Evolutionary conservation across 2,113 vertebrate species (phyloP).

Genomic region (Neolamprologus toae): DNA sequence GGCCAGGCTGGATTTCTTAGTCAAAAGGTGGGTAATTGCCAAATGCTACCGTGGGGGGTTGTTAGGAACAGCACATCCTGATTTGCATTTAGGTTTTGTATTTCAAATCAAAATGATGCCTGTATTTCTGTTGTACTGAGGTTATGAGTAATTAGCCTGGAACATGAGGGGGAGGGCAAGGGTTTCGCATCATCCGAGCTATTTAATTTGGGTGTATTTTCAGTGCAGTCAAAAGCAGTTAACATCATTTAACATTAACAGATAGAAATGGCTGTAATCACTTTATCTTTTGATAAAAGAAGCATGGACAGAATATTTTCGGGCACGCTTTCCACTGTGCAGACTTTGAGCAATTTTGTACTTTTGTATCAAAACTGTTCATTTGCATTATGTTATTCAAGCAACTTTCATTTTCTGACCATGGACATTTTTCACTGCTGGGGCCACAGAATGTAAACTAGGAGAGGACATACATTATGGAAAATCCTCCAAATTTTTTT

Average conservation of each 20-base stretch:
- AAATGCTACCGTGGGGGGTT: not conserved
- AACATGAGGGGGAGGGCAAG: constrained; percentile 16
- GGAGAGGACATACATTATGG: not conserved
- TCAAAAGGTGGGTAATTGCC: not conserved
- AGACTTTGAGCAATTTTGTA: not conserved
- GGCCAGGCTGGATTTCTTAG: not conserved
- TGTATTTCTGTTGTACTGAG: not conserved
- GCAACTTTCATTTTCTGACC: not conserved
- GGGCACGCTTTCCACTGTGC: not conserved
- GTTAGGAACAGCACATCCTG: not conserved
- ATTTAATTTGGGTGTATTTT: constrained; percentile 22
- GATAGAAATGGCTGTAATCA: not conserved
- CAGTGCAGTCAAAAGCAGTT: not conserved
- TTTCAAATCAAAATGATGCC: not conserved
- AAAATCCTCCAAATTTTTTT: not conserved
- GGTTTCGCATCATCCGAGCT: not conserved
- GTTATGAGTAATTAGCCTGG: constrained; percentile 21
- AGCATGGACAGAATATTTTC: not conserved
- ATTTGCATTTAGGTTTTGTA: not conserved
- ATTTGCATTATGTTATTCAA: not conserved
- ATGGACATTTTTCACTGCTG: not conserved
- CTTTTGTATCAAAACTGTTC: not conserved
- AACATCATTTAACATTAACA: not conserved
- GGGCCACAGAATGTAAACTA: not conserved
- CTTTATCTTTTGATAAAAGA: not conserved